Base-by-base conservation (phyloP, 2,888 invertebrate species). In the Netelia fuscicornis region DNA sequence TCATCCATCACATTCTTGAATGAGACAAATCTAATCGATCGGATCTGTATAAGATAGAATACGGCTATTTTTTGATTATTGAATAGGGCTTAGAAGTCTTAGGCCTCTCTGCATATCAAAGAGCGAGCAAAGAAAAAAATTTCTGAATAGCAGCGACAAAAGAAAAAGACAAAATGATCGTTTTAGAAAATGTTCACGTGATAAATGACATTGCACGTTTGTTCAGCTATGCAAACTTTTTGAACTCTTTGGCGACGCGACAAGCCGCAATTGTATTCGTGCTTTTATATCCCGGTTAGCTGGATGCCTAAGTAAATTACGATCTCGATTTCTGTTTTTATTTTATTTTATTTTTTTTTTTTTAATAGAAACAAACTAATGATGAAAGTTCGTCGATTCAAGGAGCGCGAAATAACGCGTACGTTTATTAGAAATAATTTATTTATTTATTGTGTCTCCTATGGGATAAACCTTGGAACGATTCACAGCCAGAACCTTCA, bases 401-500 rank as follows among this genome's bases (percentile, higher is more conserved):
- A 75, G 30, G 48, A 52, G 52, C 62, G 48, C n/a, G 25, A 20
- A 58, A 58, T 58, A 58, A 20, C 11, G 20, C 58, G 17, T n/a
- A 20, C 17, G n/a, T 17, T 58, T 58, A 44, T 48, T 70, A 42
- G 17, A 48, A 70, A 54, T 30, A 25, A 56, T 88, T 90, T 88
- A 89, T 89, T 89, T 90, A 89, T 88, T 90, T 88, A 87, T 85
- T 87, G 81, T 81, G 62, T 76, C 84, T 64, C 72, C 70, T 86
- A 81, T 62, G 44, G 62, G 76, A 76, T 84, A 83, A 75, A 71
- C 37, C 70, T 72, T 71, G 75, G 76, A 52, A 82, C 71, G 81
- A 81, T 86, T 83, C 87, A 88, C 85, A 87, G 89, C 87, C 85
- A 86, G 81, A 85, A 90, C 86, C 86, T 89, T 86, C 84, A 74